These are phyloP conservation scores for Tanaodytes sp. DNA, from an alignment of 2,888 invertebrate genomes.

Conservation along the genomic window DNA sequence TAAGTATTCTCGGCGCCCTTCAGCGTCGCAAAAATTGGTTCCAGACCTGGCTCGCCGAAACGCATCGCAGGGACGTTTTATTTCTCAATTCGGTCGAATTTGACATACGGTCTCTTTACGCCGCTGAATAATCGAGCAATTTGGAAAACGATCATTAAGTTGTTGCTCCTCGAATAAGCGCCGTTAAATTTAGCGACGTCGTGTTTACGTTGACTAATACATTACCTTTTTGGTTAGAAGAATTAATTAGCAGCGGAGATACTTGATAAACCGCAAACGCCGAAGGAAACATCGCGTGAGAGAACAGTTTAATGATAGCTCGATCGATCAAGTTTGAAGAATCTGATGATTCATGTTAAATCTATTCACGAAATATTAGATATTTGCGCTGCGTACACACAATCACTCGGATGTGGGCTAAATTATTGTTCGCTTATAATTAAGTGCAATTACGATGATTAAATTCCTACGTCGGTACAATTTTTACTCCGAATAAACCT, in stretches of 20 bases:
- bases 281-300: constrained; percentile 47
- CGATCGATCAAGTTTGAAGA: constrained; percentile 56
- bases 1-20: constrained; percentile 11
- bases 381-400: constrained; percentile 38
- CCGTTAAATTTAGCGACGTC: constrained; percentile 27
- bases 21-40: neutral
- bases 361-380: constrained; percentile 53
- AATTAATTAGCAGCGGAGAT: constrained; percentile 48
- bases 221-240: constrained; percentile 32
- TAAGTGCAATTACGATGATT: constrained; percentile 28
- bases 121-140: constrained; percentile 34
- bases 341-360: constrained; percentile 56
- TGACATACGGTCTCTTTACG: constrained; percentile 29
- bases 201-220: constrained; percentile 36
- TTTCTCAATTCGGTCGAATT: constrained; percentile 17
- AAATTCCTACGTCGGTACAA: constrained; percentile 12
- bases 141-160: constrained; percentile 38
- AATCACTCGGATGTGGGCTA: constrained; percentile 22
- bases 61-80: neutral
- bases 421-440: constrained; percentile 25
- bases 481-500: too few relatives aligned
- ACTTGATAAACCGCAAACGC: constrained; percentile 52
- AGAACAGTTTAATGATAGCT: constrained; percentile 48
- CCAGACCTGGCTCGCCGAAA: neutral
- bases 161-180: constrained; percentile 30